Base-by-base conservation (phyloP, 1,140 invertebrate genomes). In the Leptinotarsa defecta region DNA sequence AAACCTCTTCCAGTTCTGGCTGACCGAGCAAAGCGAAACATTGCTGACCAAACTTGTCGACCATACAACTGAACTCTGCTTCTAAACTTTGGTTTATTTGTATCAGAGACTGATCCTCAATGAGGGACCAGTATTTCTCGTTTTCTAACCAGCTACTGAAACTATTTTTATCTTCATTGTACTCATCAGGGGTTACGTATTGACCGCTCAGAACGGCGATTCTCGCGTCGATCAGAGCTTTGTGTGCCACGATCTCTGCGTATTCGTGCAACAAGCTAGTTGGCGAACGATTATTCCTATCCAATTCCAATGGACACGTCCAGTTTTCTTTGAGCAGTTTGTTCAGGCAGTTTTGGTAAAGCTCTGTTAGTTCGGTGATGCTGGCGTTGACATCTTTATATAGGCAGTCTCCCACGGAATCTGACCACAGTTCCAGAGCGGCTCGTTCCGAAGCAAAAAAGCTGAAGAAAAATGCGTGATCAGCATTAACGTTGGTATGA, bases 191-290 rank as follows among this genome's bases (percentile, higher is more conserved):
- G 22, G 75, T 74, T 20, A 65, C 62, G 71, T 75, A 79, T 70
- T 89, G 87, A 73, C 88, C 88, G 76, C 86, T 87, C 48, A 93
- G 83, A 49, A 92, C 88, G 19, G 87, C 86, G 74, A 93, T 89
- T 77, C 92, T 88, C 48, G 92, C 91, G 84, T 94, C 92, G 24
- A 94, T 89, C 48, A 94, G 86, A 52, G 92, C 92, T 83, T 94
- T 94, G 74, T 93, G 92, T 43, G 92, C 92, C 52, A 93, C 88
- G 62, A 94, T 88, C 83, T 94, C 92, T 22, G 92, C 91, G 82
- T 93, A 92, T 82, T 93, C 90, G 22, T 87, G 86, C 75, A 94
- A 81, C n/a, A 92, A 83, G 34, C 87, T 87, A 85, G 86, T 89
- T 78, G 80, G 64, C 85, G 88, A 83, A 76, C 83, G 78, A 79